A percentile compares a stretch with the other conserved stretches of the same genome.
Conservation (phyloP, 2,113 vertebrate species). For the Neopipo cinnamomea region DNA sequence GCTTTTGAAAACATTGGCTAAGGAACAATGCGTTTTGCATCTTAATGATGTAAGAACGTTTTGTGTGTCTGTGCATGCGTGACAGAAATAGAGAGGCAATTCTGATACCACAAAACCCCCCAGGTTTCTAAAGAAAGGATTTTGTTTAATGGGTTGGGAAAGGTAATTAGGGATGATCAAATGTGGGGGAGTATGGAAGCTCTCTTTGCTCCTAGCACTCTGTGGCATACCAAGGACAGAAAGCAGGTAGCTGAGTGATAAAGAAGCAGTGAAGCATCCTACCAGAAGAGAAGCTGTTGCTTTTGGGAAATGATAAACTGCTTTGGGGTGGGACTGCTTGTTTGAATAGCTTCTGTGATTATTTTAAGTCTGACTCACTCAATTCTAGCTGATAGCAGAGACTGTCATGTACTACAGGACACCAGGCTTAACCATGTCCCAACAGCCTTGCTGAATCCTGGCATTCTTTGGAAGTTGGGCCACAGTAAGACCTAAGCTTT, state of each 20-base stretch:
- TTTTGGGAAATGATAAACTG: background rate
- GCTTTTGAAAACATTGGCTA: background rate
- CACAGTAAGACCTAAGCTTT: background rate
- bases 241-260: background rate
- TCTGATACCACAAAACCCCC: background rate
- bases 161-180: constrained; percentile 1
- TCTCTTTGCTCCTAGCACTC: background rate
- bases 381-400: background rate
- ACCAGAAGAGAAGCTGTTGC: background rate
- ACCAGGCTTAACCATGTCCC: background rate
- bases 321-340: background rate
- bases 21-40: background rate
- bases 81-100: background rate
- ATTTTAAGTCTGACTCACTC: background rate
- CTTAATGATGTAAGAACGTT: background rate
- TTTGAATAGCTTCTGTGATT: background rate
- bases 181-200: background rate
- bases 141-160: background rate
- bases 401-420: background rate
- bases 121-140: background rate
- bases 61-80: background rate
- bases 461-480: background rate
- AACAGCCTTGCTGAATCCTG: background rate
- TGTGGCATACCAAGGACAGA: background rate
- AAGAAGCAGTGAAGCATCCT: background rate